phyloP scores from a whole-genome alignment of 2,797 vertebrate genomes.

The Ambastaia sidthimunki region DNA sequence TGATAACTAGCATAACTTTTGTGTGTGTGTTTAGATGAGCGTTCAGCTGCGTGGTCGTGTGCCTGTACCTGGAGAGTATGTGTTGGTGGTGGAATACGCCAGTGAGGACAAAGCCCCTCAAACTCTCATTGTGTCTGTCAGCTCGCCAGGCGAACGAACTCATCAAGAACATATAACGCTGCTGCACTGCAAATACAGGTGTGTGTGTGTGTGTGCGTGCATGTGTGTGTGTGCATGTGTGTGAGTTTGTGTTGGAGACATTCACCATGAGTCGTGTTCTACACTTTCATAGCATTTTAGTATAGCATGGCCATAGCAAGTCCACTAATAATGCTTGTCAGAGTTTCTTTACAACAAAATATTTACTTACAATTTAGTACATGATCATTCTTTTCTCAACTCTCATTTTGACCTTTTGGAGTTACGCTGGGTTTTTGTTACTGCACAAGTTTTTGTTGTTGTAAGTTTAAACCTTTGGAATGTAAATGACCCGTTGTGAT shows the following conservation, averaged over 20 bases:
- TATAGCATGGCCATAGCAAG: too few species aligned
- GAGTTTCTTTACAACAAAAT: too few species aligned
- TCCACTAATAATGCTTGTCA: too few species aligned
- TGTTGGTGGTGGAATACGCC: slow-evolving; percentile 87
- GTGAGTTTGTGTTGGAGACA: neutral
- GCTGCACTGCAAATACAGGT: slow-evolving; percentile 92
- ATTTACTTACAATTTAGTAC: too few species aligned
- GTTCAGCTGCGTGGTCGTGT: slow-evolving; percentile 80
- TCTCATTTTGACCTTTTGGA: too few species aligned
- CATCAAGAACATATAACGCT: slow-evolving; percentile 77
- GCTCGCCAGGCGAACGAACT: slow-evolving; percentile 66
- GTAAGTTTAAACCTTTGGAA: neutral
- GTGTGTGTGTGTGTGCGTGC: slow-evolving; percentile 77
- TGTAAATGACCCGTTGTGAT: neutral
- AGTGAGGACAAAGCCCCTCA: slow-evolving; percentile 81
- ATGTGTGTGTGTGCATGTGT: slow-evolving; percentile 76
- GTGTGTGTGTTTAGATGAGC: slow-evolving; percentile 80
- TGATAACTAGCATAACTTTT: neutral
- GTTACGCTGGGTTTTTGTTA: too few species aligned
- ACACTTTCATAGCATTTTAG: too few species aligned
- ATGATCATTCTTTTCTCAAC: too few species aligned
- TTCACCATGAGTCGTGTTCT: neutral
- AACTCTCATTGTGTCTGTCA: slow-evolving; percentile 75
- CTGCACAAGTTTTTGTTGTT: neutral
- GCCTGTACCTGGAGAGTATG: slow-evolving; percentile 74